These are phyloP conservation scores for Euspilapteryx auroguttella DNA, from an alignment of 2,888 invertebrate genomes.

Conservation along the genomic window DNA sequence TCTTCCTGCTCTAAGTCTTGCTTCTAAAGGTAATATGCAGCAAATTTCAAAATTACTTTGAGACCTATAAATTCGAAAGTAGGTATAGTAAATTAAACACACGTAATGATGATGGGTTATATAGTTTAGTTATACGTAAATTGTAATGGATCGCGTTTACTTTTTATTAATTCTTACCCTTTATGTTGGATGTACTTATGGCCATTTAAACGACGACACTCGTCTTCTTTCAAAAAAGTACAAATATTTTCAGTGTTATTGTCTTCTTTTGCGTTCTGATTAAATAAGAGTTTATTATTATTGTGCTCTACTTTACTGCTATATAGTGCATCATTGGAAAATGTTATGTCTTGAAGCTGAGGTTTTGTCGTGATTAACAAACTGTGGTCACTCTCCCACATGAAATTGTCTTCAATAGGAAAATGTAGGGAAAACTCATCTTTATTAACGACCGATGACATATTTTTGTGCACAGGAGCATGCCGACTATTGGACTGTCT, in stretches of 20 bases:
- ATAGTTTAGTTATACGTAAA: too few species aligned
- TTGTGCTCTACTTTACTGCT: constrained; percentile 8
- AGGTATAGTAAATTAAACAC: not conserved
- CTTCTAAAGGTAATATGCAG: not conserved
- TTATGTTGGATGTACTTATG: not conserved
- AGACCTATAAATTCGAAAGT: not conserved
- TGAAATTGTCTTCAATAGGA: too few species aligned
- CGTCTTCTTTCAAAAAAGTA: not conserved
- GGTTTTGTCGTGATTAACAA: too few species aligned
- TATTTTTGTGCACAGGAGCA: too few species aligned
- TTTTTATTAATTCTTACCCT: not conserved
- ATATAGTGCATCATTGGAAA: constrained; percentile 4
- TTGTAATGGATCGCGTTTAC: too few species aligned
- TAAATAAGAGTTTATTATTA: constrained; percentile 11
- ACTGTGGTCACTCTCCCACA: too few species aligned
- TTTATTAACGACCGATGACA: constrained; percentile 7
- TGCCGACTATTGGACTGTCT: too few species aligned
- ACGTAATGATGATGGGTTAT: not conserved
- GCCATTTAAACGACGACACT: not conserved
- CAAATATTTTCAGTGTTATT: not conserved
- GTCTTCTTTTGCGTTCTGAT: constrained; percentile 7
- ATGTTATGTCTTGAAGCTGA: too few species aligned
- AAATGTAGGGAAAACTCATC: constrained; percentile 23
- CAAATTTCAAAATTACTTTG: not conserved
- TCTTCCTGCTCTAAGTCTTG: too few species aligned